Percentiles rank a stretch among this genome's conserved stretches.
Conservation (phyloP, 2,888 invertebrate genomes). For the Cyclophora albipunctata region DNA sequence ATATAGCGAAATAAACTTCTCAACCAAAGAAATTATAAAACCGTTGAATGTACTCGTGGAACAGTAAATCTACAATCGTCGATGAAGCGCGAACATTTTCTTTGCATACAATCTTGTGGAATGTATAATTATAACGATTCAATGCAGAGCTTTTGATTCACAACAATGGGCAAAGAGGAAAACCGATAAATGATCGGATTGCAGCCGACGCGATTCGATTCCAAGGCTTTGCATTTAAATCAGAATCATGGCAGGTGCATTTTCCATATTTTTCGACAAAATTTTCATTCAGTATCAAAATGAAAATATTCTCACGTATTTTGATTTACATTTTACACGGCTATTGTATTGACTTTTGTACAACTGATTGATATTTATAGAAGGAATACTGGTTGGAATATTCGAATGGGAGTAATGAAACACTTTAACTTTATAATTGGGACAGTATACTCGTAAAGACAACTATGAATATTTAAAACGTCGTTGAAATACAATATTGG, state of each 20-base stretch:
- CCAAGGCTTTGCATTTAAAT: constrained; percentile 55
- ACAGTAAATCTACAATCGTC: not conserved
- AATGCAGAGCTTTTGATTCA: constrained; percentile 22
- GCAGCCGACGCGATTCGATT: constrained; percentile 38
- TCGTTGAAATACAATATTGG: too few relatives aligned
- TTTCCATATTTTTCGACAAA: constrained; percentile 44
- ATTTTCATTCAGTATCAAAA: constrained; percentile 20
- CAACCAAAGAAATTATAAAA: too few relatives aligned
- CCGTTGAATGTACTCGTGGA: too few relatives aligned
- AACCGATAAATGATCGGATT: constrained; percentile 40
- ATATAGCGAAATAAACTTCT: too few relatives aligned
- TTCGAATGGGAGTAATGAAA: not conserved
- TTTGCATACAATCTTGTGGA: constrained; percentile 10
- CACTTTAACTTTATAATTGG: too few relatives aligned
- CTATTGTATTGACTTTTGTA: constrained; percentile 14
- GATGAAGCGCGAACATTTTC: constrained; percentile 12
- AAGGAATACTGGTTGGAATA: constrained; percentile 2
- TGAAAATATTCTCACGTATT: constrained; percentile 16
- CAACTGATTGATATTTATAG: constrained; percentile 17
- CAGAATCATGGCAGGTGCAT: constrained; percentile 42
- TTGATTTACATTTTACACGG: constrained; percentile 19
- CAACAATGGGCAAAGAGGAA: constrained; percentile 27
- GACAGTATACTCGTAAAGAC: too few relatives aligned
- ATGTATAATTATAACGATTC: constrained; percentile 22
- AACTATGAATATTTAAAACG: too few relatives aligned